These are phyloP conservation scores for Danaus melanippus DNA, from an alignment of 1,140 invertebrate species.

Conservation along the genomic window DNA sequence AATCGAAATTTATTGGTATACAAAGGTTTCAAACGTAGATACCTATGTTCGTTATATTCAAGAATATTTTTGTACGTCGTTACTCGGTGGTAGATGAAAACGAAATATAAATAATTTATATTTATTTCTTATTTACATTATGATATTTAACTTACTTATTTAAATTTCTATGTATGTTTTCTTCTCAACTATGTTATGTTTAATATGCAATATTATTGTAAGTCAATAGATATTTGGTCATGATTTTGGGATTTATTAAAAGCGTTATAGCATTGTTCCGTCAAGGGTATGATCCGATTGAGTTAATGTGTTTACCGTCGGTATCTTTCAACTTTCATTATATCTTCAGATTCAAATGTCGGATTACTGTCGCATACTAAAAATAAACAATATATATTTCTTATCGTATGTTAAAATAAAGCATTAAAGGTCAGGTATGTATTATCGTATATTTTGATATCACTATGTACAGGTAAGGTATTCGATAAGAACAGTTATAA, in stretches of 20 bases:
- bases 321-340: constrained; percentile 35
- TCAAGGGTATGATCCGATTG: constrained; percentile 41
- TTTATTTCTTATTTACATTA: too few species aligned
- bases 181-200: too few species aligned
- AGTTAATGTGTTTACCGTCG: constrained; percentile 51
- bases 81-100: too few species aligned
- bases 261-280: constrained; percentile 34
- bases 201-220: constrained; percentile 14
- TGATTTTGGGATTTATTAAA: constrained; percentile 29
- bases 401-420: too few species aligned
- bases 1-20: constrained; percentile 15
- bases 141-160: too few species aligned
- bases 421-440: too few species aligned
- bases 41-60: neutral
- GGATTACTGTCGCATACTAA: constrained; percentile 21
- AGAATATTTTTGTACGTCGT: constrained; percentile 2
- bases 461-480: too few species aligned
- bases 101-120: too few species aligned
- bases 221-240: constrained; percentile 18
- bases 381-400: neutral
- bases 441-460: too few species aligned
- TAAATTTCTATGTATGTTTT: too few species aligned
- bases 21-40: too few species aligned
- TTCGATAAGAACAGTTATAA: too few species aligned
- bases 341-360: constrained; percentile 19